Percentiles rank a stretch among this genome's conserved stretches.
Conservation (phyloP, 2,113 vertebrate genomes). For the Myiozetetes cayanensis region DNA sequence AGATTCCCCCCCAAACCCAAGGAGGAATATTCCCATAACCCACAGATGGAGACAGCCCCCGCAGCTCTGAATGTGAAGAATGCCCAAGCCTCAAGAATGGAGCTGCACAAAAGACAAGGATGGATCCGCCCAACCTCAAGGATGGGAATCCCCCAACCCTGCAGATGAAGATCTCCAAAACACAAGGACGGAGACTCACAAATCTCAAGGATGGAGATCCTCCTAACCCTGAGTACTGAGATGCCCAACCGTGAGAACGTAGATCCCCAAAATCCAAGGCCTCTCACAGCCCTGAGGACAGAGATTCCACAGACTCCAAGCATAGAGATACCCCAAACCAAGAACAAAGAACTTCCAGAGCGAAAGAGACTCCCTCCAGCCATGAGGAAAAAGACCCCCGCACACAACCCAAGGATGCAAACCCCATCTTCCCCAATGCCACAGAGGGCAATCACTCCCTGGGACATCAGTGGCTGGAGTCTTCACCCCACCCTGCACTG, state of each 20-base stretch:
- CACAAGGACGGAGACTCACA: not conserved
- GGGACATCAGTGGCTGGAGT: not conserved
- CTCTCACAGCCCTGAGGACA: not conserved
- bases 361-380: not conserved
- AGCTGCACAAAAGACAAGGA: not conserved
- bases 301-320: not conserved
- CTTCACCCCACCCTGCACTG: rapidly evolving
- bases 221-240: not conserved
- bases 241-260: not conserved
- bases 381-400: not conserved
- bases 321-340: not conserved
- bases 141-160: not conserved
- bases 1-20: not conserved
- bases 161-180: not conserved
- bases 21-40: not conserved
- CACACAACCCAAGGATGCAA: not conserved
- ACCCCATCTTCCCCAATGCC: not conserved
- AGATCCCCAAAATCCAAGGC: not conserved
- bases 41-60: not conserved
- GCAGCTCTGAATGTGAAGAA: not conserved
- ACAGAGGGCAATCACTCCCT: not conserved
- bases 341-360: not conserved
- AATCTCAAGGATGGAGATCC: not conserved
- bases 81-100: not conserved
- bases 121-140: not conserved